Conservation (phyloP, 2,113 vertebrate genomes). For the Lepidothrix coronata region DNA sequence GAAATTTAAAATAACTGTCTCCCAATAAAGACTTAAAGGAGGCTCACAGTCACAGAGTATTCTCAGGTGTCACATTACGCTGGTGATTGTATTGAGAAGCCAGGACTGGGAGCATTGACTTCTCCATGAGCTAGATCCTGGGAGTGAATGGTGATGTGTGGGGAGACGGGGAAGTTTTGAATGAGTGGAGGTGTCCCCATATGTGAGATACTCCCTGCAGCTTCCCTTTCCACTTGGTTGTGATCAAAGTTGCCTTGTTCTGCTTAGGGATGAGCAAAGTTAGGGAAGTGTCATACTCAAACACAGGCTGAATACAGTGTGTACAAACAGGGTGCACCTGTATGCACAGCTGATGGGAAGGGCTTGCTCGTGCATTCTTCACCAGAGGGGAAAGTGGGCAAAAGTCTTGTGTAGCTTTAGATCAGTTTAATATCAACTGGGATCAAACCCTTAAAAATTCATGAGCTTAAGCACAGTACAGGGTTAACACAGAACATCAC, state of each 20-base stretch:
- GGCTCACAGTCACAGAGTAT: neutral
- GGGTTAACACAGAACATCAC: neutral
- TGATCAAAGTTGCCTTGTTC: neutral
- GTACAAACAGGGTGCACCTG: neutral
- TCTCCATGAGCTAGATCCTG: neutral
- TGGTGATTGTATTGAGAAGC: neutral
- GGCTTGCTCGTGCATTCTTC: neutral
- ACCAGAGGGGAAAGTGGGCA: neutral
- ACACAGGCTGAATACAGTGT: neutral
- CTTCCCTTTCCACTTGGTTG: neutral
- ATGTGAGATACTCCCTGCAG: neutral
- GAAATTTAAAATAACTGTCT: neutral
- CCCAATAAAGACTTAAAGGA: neutral
- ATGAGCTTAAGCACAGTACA: neutral
- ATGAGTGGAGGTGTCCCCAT: neutral
- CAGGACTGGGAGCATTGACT: neutral
- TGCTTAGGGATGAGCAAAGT: neutral
- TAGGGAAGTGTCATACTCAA: neutral
- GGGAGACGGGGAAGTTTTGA: neutral
- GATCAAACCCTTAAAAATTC: neutral
- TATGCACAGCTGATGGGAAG: neutral
- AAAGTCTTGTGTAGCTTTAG: neutral
- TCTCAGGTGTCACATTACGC: neutral
- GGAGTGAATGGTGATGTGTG: neutral
- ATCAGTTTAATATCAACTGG: neutral